A percentile compares a stretch with the other conserved stretches of the same genome.
Conservation (phyloP, 92 coral and sea anemone genomes). For the Scolanthus callimorphus region DNA sequence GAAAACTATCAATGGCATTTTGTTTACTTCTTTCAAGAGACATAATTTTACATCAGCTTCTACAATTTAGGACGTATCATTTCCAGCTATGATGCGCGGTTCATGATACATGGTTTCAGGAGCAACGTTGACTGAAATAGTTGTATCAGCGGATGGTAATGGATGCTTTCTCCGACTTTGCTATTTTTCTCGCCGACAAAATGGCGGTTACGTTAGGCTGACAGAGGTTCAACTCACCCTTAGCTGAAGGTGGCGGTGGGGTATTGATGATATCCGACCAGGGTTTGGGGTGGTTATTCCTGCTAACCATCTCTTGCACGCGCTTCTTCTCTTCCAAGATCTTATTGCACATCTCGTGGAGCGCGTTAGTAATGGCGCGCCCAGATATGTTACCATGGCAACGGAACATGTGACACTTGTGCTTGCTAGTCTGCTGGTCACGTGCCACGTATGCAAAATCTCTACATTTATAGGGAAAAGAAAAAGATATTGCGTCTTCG, state of each 20-base stretch:
- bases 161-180: no score
- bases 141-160: no score
- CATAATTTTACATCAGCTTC: no score
- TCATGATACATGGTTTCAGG: no score
- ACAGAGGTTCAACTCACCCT: constrained; percentile 41
- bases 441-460: constrained; percentile 98
- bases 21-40: no score
- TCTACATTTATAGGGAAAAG: no score
- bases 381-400: constrained; percentile 98
- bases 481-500: no score
- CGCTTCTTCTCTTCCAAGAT: constrained; percentile 90
- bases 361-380: constrained; percentile 86
- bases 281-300: constrained; percentile 44
- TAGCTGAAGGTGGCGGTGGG: constrained; percentile 83
- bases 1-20: no score
- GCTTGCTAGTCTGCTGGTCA: constrained; percentile 91
- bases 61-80: no score
- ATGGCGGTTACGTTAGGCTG: neutral
- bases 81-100: no score
- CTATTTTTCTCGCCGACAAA: no score
- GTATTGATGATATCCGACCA: constrained; percentile 84
- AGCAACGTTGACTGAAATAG: no score
- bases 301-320: constrained; percentile 76
- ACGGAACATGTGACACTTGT: constrained; percentile 98
- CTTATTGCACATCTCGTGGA: constrained; percentile 95